Conservation (phyloP, 2,797 vertebrate species). For the Sebastes melanostomus region DNA sequence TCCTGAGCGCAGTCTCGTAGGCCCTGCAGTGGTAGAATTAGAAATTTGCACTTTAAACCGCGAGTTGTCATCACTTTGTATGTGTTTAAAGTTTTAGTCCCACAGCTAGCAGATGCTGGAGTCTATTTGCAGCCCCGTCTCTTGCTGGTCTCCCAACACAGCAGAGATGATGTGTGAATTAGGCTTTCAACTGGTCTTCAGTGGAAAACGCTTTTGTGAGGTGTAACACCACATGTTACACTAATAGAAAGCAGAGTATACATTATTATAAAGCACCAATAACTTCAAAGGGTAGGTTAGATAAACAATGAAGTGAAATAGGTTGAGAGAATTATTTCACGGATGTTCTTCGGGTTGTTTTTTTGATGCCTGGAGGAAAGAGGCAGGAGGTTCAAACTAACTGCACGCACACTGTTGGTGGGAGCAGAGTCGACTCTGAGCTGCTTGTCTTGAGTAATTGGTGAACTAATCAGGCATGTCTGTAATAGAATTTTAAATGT, state of each 20-base stretch:
- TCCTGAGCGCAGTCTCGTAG: not conserved
- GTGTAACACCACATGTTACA: not conserved
- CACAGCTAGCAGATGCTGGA: conserved; percentile 36
- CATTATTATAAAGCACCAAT: conserved; percentile 21
- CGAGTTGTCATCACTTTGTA: conserved; percentile 58
- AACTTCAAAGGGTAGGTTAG: conserved; percentile 62
- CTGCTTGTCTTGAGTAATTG: conserved; percentile 54
- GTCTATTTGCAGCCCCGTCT: conserved; percentile 42
- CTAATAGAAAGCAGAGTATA: conserved; percentile 1
- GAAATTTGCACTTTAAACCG: conserved; percentile 50
- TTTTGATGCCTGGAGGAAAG: conserved; percentile 42
- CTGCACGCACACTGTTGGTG: not conserved
- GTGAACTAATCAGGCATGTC: conserved; percentile 46
- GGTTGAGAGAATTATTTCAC: conserved; percentile 32
- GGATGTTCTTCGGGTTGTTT: conserved; percentile 11
- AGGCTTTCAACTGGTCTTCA: conserved; percentile 26
- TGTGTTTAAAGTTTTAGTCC: conserved; percentile 33
- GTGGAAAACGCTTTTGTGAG: conserved; percentile 7
- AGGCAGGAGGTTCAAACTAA: not conserved
- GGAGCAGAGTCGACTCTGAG: conserved; percentile 18
- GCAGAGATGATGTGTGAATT: conserved; percentile 36
- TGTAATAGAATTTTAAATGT: conserved; percentile 36
- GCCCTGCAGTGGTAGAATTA: conserved; percentile 41
- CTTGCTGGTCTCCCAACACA: conserved; percentile 29
- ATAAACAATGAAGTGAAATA: conserved; percentile 39